Evolutionary conservation across 2,888 invertebrate species (phyloP), one percentile per base, ranked within the genome.

Genomic region (Phaedon cochleariae): DNA sequence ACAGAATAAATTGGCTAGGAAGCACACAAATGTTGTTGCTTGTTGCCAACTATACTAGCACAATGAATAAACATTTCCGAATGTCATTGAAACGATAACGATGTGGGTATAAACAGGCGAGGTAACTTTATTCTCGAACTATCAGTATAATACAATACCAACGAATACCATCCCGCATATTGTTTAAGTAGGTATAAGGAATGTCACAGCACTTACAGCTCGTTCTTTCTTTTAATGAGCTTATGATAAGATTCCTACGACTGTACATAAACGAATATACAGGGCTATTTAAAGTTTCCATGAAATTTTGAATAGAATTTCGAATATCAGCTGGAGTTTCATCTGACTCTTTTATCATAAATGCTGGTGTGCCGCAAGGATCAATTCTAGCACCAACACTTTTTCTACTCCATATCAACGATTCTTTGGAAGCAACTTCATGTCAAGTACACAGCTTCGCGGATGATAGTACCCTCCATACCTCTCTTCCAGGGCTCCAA

Each of bases 81-180:
- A 41, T 41, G 41, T 41, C 41, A 41, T 41, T 41, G 41, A 41
- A 41, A 41, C 12, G 41, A 41, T 41, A 41, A 41, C 41, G 41
- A 41, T 41, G 41, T 41, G 41, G 41, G 41, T 41, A n/a, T n/a
- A 10, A 41, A 41, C 41, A 15, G 15, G 41, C 41, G 12, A 41
- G 41, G n/a, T 4, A 4, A 41, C 41, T 41, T 41, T 15, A 41
- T 41, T 41, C 41, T 41, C 15, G 15, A 3, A 41, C 41, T 4
- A 41, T 41, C 41, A 6, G 41, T 15, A n/a, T n/a, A n/a, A n/a
- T n/a, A n/a, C n/a, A n/a, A n/a, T n/a, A 41, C 41, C 41, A 41
- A 41, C 41, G 41, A 41, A 41, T 41, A 41, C 41, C 41, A 41
- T 41, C 41, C 41, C 41, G 41, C 41, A 41, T 41, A 41, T 41